phyloP scores from a whole-genome alignment of 2,797 vertebrate genomes.

The Botia kubotai region DNA sequence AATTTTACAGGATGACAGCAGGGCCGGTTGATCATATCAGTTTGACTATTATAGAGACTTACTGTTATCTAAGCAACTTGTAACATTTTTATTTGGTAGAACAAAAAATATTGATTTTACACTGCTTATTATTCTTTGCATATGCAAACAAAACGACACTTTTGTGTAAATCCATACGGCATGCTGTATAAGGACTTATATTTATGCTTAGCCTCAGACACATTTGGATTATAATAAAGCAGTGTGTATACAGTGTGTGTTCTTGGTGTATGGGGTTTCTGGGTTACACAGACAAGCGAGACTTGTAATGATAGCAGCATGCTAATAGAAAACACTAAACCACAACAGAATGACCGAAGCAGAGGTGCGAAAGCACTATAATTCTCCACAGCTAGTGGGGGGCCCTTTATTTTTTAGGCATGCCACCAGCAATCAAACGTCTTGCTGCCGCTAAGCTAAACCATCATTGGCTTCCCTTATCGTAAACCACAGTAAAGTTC shows the following conservation, averaged over 20 bases:
- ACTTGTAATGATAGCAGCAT: slow-evolving; percentile 23
- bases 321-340: slow-evolving; percentile 3
- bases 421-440: slow-evolving; percentile 72
- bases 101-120: no score
- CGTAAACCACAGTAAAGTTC: slow-evolving; percentile 13
- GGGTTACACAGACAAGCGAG: background rate
- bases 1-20: background rate
- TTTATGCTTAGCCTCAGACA: background rate
- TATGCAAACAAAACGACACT: background rate
- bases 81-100: background rate
- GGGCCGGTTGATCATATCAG: background rate
- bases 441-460: slow-evolving; percentile 69
- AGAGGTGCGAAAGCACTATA: slow-evolving; percentile 45
- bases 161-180: background rate
- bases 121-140: background rate
- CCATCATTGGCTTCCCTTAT: slow-evolving; percentile 62
- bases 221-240: no score
- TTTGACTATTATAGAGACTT: background rate
- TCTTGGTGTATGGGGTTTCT: background rate
- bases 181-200: background rate
- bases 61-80: slow-evolving; percentile 5
- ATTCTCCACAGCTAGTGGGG: slow-evolving; percentile 56
- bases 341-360: slow-evolving; percentile 16
- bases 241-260: background rate
- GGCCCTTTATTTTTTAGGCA: slow-evolving; percentile 74